phyloP scores from a whole-genome alignment of 2,113 vertebrate species.

The Sebastes fasciatus region DNA sequence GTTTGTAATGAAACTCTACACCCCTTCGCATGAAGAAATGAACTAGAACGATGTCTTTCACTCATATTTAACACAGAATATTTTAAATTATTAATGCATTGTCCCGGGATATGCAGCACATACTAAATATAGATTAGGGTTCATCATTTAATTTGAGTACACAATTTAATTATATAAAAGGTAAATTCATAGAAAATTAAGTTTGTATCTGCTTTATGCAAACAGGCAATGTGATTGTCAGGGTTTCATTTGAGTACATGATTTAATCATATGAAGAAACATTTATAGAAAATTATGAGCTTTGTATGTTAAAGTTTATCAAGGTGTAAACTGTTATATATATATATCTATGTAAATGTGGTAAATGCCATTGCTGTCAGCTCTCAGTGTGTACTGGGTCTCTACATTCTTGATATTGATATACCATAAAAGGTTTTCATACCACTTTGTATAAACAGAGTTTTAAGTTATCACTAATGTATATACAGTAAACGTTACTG shows the following conservation, averaged over 20 bases:
- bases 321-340: no score
- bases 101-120: not conserved
- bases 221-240: not conserved
- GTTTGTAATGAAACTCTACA: not conserved
- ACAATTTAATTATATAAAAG: not conserved
- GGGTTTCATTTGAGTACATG: not conserved
- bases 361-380: not conserved
- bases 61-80: not conserved
- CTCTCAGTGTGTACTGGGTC: not conserved
- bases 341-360: not conserved
- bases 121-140: not conserved
- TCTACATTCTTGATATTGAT: no score
- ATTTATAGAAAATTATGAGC: no score
- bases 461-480: no score
- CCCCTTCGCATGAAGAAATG: not conserved
- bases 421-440: no score
- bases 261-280: no score
- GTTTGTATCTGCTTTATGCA: not conserved
- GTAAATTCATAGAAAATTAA: no score
- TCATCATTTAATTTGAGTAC: not conserved
- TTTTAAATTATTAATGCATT: not conserved
- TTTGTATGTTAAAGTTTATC: not conserved
- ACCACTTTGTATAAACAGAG: no score
- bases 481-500: not conserved
- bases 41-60: not conserved